Base-by-base conservation (phyloP, 2,888 invertebrate species). In the Clistopyga incitator region DNA sequence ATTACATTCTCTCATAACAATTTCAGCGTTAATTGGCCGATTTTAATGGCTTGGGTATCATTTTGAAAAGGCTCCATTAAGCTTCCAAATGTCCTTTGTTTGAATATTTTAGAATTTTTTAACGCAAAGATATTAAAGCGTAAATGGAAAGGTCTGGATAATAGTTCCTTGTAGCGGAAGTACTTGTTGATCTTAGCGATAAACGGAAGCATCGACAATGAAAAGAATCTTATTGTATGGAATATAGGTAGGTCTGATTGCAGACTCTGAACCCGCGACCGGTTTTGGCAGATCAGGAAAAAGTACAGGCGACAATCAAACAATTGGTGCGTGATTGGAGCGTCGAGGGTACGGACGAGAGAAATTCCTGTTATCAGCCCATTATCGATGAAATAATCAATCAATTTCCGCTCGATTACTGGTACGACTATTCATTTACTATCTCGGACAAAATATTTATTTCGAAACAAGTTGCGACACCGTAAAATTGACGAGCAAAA, bases 301-400 rank as follows among this genome's bases (percentile, higher is more conserved):
- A 99, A 95, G 98, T 99, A 47, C 97, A 98, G 92, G 97, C 98
- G 20, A 98, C 98, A 2, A 94, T 99, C 87, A 98, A 99, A 92
- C 99, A 99, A 93, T 95, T 99, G 89, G 98, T 98, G n/a, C 95
- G 99, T 0, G 99, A 99, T 92, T 99, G 99, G 99, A 98, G 98
- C 89, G 94, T 94, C 0, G 96, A 96, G 85, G 99, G 99, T 0
- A 95, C 95, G 0, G 94, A 95, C 3, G 99, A 99, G 93, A 94
- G 99, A 38, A 94, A 95, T 52, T 96, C 97, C 76, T 98, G 98
- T 89, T 99, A 99, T 92, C 95, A 95, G 86, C 99, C 98, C 0
- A 97, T 99, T 64, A 95, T 99, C 18, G 96, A 97, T 61, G 98
- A 98, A 93, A 95, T 99, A 71, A 95, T 96, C 76, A 92, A 94